Conservation (phyloP, 2,888 invertebrate species). For the Galerucella calmariensis region DNA sequence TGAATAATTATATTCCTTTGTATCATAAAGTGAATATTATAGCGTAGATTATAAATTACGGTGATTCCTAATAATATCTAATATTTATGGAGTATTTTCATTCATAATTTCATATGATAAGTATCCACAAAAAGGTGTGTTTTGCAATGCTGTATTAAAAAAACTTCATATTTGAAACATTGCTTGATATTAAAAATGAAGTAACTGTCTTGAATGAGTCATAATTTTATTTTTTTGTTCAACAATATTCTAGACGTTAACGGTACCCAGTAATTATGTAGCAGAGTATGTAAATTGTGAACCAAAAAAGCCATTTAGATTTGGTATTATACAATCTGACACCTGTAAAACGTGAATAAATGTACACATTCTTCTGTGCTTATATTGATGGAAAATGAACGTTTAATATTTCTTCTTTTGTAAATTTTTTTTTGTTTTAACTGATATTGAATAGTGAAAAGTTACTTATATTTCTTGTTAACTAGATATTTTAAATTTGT, state of each 20-base stretch:
- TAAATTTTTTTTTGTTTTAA: conserved; percentile 31
- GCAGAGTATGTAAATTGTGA: not conserved
- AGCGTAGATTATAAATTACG: too few relatives aligned
- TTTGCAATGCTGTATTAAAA: too few relatives aligned
- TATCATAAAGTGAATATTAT: too few relatives aligned
- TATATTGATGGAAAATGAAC: not conserved
- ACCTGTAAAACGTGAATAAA: not conserved
- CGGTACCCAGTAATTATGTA: not conserved
- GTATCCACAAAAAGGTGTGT: too few relatives aligned
- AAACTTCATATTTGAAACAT: too few relatives aligned
- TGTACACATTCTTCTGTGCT: not conserved
- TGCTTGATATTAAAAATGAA: too few relatives aligned
- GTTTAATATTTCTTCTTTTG: not conserved
- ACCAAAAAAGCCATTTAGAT: not conserved
- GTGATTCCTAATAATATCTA: too few relatives aligned
- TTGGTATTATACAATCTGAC: not conserved
- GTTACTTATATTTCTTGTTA: conserved; percentile 28
- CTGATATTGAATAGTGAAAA: conserved; percentile 13
- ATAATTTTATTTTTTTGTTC: not conserved
- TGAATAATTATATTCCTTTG: too few relatives aligned
- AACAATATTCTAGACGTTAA: not conserved
- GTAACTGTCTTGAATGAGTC: not conserved
- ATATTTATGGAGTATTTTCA: too few relatives aligned
- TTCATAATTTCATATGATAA: too few relatives aligned
- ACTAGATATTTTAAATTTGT: conserved; percentile 26